Percentiles rank a stretch among this genome's conserved stretches.
phyloP scores from a whole-genome alignment of 2,888 invertebrate species.

The Mechanitis messenoides region DNA sequence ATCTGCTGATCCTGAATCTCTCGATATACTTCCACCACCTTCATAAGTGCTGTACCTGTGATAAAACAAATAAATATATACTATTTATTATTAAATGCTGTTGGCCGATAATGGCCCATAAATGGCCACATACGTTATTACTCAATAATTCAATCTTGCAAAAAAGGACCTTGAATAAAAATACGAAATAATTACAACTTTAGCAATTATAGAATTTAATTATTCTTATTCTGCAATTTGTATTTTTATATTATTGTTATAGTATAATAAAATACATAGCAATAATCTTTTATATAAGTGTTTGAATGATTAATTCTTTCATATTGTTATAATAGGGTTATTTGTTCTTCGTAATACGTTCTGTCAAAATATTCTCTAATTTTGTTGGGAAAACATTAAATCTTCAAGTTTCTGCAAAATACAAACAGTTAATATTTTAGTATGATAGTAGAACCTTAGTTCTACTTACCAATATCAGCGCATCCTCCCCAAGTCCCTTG shows the following conservation, averaged over 20 bases:
- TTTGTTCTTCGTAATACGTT: no score
- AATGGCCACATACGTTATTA: conserved; percentile 12
- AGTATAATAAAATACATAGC: no score
- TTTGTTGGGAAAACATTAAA: no score
- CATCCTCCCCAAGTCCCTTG: conserved; percentile 94
- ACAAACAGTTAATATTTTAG: neutral
- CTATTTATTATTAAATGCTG: neutral
- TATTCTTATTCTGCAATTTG: neutral
- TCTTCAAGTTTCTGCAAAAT: no score
- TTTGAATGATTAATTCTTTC: no score
- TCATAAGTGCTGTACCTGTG: conserved; percentile 91
- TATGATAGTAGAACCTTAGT: neutral
- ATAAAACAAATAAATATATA: neutral
- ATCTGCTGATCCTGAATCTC: conserved; percentile 96
- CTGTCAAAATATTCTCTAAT: no score
- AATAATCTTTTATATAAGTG: no score
- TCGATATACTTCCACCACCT: conserved; percentile 94
- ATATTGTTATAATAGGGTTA: no score
- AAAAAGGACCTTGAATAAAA: conserved; percentile 8
- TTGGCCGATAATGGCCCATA: conserved; percentile 6
- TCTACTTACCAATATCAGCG: conserved; percentile 87
- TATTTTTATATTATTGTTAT: neutral
- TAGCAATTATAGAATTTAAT: neutral
- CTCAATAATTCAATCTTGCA: neutral
- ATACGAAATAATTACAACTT: neutral